Conservation (phyloP, 2,113 vertebrate genomes). For the Holacanthus passer region DNA sequence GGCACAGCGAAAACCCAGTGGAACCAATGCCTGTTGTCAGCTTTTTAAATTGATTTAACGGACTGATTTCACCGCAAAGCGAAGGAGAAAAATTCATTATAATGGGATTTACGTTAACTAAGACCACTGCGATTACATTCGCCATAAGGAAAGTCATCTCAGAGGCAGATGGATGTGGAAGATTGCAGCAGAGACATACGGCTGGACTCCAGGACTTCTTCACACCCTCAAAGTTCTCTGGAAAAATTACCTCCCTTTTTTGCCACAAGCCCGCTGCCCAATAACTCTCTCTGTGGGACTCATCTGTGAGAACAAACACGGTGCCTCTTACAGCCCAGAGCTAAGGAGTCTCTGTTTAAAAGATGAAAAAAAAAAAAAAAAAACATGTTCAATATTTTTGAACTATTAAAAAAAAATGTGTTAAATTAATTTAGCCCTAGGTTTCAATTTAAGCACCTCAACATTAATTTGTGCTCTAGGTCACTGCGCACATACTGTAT, state of each 20-base stretch:
- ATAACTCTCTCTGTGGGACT: constrained; percentile 32
- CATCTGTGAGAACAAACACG: constrained; percentile 52
- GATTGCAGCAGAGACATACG: constrained; percentile 10
- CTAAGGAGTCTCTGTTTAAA: background rate
- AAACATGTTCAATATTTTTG: constrained; percentile 18
- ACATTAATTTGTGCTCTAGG: constrained; percentile 47
- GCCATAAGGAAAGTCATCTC: constrained; percentile 18
- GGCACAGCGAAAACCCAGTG: constrained; percentile 8
- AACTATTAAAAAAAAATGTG: constrained; percentile 20
- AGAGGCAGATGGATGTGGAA: background rate
- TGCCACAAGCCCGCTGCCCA: constrained; percentile 26
- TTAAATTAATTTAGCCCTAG: constrained; percentile 46
- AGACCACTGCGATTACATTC: constrained; percentile 4
- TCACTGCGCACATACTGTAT: constrained; percentile 33
- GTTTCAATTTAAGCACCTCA: constrained; percentile 48
- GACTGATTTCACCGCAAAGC: constrained; percentile 10
- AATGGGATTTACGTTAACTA: constrained; percentile 18
- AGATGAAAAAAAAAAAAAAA: background rate
- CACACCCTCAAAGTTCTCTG: constrained; percentile 26
- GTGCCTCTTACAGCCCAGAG: constrained; percentile 38
- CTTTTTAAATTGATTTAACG: constrained; percentile 28
- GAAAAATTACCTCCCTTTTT: constrained; percentile 31
- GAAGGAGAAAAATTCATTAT: background rate
- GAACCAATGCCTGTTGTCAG: constrained; percentile 11
- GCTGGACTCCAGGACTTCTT: constrained; percentile 26